phyloP scores from a whole-genome alignment of 1,140 invertebrate genomes.

The Prorops nasuta region DNA sequence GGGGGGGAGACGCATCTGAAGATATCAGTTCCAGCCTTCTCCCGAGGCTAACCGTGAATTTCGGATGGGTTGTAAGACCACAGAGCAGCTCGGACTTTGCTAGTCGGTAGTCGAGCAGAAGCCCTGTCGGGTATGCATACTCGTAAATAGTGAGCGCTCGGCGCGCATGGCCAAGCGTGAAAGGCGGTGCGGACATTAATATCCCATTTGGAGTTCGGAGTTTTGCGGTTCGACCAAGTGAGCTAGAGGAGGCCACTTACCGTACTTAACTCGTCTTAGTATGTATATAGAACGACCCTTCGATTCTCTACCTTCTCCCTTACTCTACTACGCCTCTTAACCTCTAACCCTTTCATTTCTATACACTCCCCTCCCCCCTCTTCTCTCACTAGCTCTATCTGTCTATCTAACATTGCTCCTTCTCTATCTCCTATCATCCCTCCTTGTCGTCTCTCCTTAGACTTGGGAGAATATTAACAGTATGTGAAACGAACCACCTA shows the following conservation, averaged over 20 bases:
- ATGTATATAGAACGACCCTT: no score
- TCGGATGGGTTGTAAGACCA: constrained; percentile 10
- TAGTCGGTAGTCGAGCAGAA: background rate
- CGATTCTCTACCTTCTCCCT: no score
- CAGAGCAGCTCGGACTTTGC: constrained; percentile 15
- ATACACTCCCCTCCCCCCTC: background rate
- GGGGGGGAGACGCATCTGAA: background rate
- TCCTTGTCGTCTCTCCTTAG: no score
- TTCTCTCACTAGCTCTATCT: background rate
- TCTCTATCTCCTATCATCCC: no score
- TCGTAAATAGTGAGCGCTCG: constrained; percentile 28
- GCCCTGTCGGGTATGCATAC: constrained; percentile 9
- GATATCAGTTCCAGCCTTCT: constrained; percentile 11
- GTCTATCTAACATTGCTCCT: no score
- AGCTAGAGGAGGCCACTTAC: background rate
- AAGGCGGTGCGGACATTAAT: constrained; percentile 41
- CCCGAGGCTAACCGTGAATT: constrained; percentile 17
- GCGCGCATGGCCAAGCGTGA: constrained; percentile 14
- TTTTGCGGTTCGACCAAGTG: constrained; percentile 33
- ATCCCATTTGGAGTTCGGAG: constrained; percentile 49
- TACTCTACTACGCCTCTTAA: no score
- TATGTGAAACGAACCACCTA: no score
- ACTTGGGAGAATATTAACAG: no score
- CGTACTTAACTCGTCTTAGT: no score
- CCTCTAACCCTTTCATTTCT: no score